Evolutionary conservation across 2,888 invertebrate genomes (phyloP), one percentile per base, ranked within the genome.

Genomic region (Ormyrus pomaceus): DNA sequence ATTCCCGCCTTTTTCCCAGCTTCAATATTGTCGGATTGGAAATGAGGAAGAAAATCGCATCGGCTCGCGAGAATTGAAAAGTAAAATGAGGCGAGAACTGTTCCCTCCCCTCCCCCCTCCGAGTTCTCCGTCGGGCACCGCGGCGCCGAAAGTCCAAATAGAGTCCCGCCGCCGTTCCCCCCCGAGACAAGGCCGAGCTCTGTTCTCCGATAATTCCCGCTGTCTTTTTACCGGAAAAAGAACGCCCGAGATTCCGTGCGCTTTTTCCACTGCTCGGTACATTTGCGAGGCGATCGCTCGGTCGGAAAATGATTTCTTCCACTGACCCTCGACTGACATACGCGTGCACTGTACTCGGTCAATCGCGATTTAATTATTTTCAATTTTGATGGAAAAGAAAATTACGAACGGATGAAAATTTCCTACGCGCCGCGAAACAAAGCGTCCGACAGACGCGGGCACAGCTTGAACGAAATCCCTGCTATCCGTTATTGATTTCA

Each of bases 1-100:
- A 70, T 64, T 70, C 70, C 34, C 53, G 45, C 9, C 71, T 56
- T 70, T 74, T 77, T 72, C 79, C 79, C 80, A 65, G 81, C 34
- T 34, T 83, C 86, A 83, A 88, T 86, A 87, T 87, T 85, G 85
- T 86, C 86, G 82, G 84, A 84, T 85, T 87, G 85, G 86, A 88
- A 88, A 88, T 87, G 88, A 87, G 87, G 86, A 85, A 85, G 88
- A 88, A 88, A 89, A 89, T 88, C 87, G 84, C 85, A 86, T 59
- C 86, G 34, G 66, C 59, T 19, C 19, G 72, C 79, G 84, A 87
- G 86, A 70, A 89, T 89, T 87, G 88, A 86, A 88, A 88, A 87
- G 87, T 88, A 87, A 89, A 88, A 88, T 87, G 88, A 86, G 86
- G 76, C 82, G 83, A 83, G 83, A 81, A 82, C 81, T 55, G 53